Base-by-base conservation (phyloP, 2,113 vertebrate species). In the Stegastes partitus region DNA sequence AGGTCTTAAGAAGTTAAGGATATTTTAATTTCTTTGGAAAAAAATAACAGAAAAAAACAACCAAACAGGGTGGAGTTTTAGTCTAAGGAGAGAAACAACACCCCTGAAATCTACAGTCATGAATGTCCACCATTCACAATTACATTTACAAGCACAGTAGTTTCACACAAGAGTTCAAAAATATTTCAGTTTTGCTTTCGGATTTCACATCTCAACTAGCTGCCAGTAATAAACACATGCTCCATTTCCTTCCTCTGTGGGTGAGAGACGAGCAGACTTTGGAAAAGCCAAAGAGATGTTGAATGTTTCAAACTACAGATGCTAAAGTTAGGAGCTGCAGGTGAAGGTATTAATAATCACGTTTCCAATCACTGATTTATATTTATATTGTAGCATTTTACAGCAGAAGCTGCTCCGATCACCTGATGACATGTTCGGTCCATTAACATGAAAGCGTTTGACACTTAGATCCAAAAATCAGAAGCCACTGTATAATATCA, bases 221-320 rank as follows among this genome's bases (percentile, higher is more conserved):
- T 75, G 70, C 70, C 77, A 81, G 54, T 83, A 85, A 90, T 77
- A 86, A 82, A 63, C 68, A 80, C 80, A 89, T 25, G 80, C 81
- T 83, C 44, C 73, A 85, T 89, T 87, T 89, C 67, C 62, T n/a
- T 83, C 84, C 84, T 73, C 74, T 61, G 77, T 55, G 77, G 76
- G 79, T 58, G 75, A 74, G 53, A 74, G 54, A 77, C 3, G 1
- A 71, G 78, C 65, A 76, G 75, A 65, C 59, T 81, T 72, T 63
- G 55, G 49, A 78, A 78, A 86, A 70, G 70, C 54, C 34, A 68
- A 53, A 21, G 26, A 66, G 37, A 83, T 77, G 66, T 69, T 15
- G 14, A 34, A 34, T 37, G 59, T 76, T 70, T 70, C n/a, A 42
- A 39, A 50, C 65, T 70, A 31, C 10, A 15, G 23, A 71, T 61